These are phyloP conservation scores for Fulmarus glacialis DNA, from an alignment of 2,113 vertebrate species.

Conservation along the genomic window DNA sequence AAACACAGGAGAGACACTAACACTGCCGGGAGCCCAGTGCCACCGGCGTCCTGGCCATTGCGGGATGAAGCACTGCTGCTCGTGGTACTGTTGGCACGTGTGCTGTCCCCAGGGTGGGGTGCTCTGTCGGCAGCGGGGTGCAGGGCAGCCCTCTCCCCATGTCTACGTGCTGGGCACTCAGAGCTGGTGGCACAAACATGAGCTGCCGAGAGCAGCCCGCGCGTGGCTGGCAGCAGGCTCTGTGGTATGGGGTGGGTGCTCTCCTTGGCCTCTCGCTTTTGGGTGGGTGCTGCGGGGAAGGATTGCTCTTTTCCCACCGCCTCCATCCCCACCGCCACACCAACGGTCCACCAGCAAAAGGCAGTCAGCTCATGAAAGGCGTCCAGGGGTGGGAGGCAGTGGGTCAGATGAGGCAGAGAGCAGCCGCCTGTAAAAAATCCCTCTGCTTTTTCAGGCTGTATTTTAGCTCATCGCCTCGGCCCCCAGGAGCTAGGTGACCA, in stretches of 20 bases:
- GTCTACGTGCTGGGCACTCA: accelerated
- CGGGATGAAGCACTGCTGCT: background rate
- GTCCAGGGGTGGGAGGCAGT: background rate
- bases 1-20: background rate
- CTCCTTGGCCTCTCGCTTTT: background rate
- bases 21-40: background rate
- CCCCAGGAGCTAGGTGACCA: background rate
- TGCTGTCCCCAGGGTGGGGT: background rate
- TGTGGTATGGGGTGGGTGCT: background rate
- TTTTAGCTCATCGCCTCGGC: background rate
- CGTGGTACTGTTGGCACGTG: accelerated
- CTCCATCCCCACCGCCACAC: background rate
- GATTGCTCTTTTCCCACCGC: background rate
- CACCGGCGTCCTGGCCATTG: background rate
- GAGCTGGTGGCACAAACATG: background rate
- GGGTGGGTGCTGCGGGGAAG: background rate
- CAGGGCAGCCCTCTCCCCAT: background rate
- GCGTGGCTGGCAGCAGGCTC: background rate
- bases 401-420: background rate
- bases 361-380: background rate
- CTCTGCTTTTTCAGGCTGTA: background rate
- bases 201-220: accelerated
- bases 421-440: background rate
- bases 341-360: background rate
- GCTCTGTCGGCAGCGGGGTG: background rate